Base-by-base conservation (phyloP, 1,140 invertebrate species). In the Elysia chlorotica region DNA sequence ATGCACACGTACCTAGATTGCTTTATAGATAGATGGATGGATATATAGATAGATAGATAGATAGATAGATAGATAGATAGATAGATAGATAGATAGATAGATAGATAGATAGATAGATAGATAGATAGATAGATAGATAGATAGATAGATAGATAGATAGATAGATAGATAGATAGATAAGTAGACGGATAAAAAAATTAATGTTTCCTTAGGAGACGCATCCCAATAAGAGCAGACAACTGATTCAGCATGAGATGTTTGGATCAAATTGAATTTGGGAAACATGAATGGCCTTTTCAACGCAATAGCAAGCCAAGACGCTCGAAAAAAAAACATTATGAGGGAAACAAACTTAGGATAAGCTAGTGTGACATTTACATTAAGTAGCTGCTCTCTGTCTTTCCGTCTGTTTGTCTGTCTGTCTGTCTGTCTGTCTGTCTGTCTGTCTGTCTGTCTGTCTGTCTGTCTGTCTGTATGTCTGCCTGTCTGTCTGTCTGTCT, bases 41-140 rank as follows among this genome's bases (percentile, higher is more conserved):
- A 66, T 48, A 66, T 66, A 66, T 66, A 66, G 37, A 66, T 66
- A 66, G 37, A 66, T 68, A 68, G 53, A 53, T 68, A 68, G 53
- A 37, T 68, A 68, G 53, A 54, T 68, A 68, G 31, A 53, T 56
- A 68, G 31, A 53, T 53, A 68, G 53, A 53, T 68, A 68, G 53
- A 54, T 68, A 68, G 53, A 53, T 68, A 68, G 53, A 53, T 68
- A 68, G 53, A 37, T 65, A 65, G 37, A 37, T 65, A 65, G 37
- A 37, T 65, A 65, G 37, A 37, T 65, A 65, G 37, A 37, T 65
- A 41, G 37, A 37, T 65, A 65, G 37, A 37, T 65, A 65, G 37
- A 37, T 65, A 65, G 37, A 37, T 65, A 65, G 37, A 37, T 65
- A 65, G 37, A 37, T 41, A 65, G 37, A 37, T 41, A 65, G 37